These are phyloP conservation scores for Phalanger gymnotis DNA, from an alignment of 2,797 vertebrate species.

Conservation along the genomic window DNA sequence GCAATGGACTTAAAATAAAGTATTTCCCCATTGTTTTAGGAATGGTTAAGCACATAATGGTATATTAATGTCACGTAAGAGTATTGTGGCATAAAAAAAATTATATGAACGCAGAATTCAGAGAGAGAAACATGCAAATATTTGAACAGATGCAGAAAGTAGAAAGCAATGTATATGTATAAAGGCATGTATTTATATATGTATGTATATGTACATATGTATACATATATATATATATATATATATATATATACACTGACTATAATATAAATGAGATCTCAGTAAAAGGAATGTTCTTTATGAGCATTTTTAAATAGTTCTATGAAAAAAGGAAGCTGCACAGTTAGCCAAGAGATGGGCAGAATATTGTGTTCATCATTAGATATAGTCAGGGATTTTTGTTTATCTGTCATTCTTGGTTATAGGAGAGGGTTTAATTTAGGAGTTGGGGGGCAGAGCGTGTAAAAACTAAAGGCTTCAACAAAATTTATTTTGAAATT, in stretches of 20 bases:
- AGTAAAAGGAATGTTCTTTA: background rate
- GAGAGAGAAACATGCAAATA: background rate
- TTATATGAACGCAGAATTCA: background rate
- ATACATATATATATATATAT: background rate
- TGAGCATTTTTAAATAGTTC: background rate
- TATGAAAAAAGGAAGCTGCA: background rate
- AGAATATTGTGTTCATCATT: background rate
- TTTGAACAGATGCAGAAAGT: background rate
- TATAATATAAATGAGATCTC: background rate
- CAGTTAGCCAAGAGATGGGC: background rate
- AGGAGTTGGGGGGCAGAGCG: background rate
- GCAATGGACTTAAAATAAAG: background rate
- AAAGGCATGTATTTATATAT: background rate
- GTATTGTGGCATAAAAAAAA: background rate
- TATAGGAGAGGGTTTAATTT: background rate
- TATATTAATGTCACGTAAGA: background rate
- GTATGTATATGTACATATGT: background rate
- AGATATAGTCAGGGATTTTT: background rate
- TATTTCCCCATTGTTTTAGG: background rate
- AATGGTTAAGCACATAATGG: background rate
- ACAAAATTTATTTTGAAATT: background rate
- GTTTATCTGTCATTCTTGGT: background rate
- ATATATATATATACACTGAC: background rate
- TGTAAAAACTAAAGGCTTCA: background rate
- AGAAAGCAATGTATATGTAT: background rate